Evolutionary conservation across 2,113 vertebrate species (phyloP), one percentile per base, ranked within the genome.

Genomic region (Natator depressus): DNA sequence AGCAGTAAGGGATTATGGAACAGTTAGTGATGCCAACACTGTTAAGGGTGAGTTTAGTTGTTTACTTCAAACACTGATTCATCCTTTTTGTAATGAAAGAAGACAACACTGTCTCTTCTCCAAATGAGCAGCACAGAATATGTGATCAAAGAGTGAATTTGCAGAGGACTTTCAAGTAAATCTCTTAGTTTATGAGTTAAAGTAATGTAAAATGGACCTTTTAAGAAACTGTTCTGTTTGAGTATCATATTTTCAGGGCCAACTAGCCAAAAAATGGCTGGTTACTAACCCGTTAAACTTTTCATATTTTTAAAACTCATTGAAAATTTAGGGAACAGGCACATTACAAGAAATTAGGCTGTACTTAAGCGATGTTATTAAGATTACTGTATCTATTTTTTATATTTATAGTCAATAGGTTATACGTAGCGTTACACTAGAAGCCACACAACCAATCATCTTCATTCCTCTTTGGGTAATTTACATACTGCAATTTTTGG

Each of bases 1-100:
- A 88, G 57, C 35, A 69, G 65, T 69, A 84, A 95, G 87, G 83
- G 55, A 90, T 94, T 94, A 95, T 17, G 82, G 90, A 95, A 90
- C 96, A 95, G 94, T 95, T 53, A 91, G 89, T 91, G 96, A 87
- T 92, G 93, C 93, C 95, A 95, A 89, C 80, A 82, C 24, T 84
- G 53, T 89, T 95, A 95, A 93, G 85, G 12, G 19, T 85, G 76
- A 69, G 51, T 80, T 95, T 94, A 93, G 72, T 53, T 88, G 14
- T 65, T 86, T 8, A n/a, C 90, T 95, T 96, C 94, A 90, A 96
- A 95, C 88, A 72, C 87, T 91, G 54, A 96, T 59, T 82, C 80
- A 55, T 82, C 35, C 17, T 69, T 69, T 69, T 89, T 84, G 12
- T 27, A 35, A 49, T 90, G 62, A 94, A 90, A 24, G 6, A 3